Base-by-base conservation (phyloP, 2,888 invertebrate genomes). In the Zhuqinia jingwanae region DNA sequence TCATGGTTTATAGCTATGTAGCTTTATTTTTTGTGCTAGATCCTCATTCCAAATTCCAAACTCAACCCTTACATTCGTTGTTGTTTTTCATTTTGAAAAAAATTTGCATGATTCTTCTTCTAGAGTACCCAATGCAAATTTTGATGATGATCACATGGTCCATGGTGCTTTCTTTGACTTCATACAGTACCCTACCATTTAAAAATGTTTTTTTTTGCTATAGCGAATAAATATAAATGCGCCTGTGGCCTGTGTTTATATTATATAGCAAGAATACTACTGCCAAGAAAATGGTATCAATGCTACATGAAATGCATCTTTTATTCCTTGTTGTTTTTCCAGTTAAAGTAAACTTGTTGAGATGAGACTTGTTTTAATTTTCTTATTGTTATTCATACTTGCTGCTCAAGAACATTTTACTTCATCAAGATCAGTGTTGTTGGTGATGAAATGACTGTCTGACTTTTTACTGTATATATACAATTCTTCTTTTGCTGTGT, bases 381-480 rank as follows among this genome's bases (percentile, higher is more conserved):
- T 45, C 30, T 60, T 63, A 36, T 83, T 83, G 83, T 65, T 81
- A 78, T 78, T 78, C 78, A 78, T 78, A 63, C 60, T 22, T 22
- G 78, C 11, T 45, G 42, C 47, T 60, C 10, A 13, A 36, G 60
- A 60, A 22, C 63, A 63, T 45, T 78, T 78, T 45, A 45, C 45
- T 76, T 30, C 17, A 50, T 73, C 58, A 56, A 20, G 53, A 36
- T 70, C 47, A 22, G n/a, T n/a, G n/a, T n/a, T 20, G 73, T 17
- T 50, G 25, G 15, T 73, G 47, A 47, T 47, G 73, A 22, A 6
- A 8, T 8, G 36, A 36, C 36, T 36, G 36, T 36, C 36, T 6
- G 36, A 36, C 15, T 50, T 50, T 13, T 11, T n/a, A 15, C 50
- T 50, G 5, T 42, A 5, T 42, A 8, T 11, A 20, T 6, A 6